Percentiles rank a stretch among this genome's conserved stretches.
phyloP scores from a whole-genome alignment of 2,888 invertebrate species.

The Encarsia formosa region DNA sequence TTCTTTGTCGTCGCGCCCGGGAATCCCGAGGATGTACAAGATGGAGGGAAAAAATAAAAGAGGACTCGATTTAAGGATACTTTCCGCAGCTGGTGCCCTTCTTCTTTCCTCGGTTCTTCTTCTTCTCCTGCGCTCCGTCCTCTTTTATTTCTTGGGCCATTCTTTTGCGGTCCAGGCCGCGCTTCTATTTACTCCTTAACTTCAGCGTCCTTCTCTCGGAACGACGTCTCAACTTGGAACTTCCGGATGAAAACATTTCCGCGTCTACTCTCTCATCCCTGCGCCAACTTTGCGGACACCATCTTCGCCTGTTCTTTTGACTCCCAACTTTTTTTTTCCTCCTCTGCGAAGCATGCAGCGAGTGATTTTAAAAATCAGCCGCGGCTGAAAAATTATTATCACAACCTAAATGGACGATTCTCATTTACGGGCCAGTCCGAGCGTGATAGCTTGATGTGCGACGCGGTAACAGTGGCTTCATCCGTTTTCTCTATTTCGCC shows the following conservation, averaged over 20 bases:
- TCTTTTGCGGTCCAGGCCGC: background rate
- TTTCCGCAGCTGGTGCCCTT: conserved; percentile 1
- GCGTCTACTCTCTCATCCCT: background rate
- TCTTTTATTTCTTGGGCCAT: background rate
- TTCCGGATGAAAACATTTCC: conserved; percentile 17
- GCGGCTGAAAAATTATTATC: too few species aligned
- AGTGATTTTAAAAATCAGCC: too few species aligned
- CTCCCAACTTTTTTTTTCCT: too few species aligned
- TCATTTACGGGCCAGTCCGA: too few species aligned
- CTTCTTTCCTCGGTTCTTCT: background rate
- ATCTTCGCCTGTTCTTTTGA: too few species aligned
- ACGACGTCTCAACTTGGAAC: conserved; percentile 8
- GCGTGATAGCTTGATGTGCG: too few species aligned
- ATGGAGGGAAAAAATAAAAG: background rate
- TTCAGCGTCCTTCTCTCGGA: background rate
- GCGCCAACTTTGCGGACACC: too few species aligned
- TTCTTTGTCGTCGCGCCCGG: conserved; percentile 12
- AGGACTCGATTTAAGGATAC: conserved; percentile 10
- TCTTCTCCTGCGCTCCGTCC: background rate
- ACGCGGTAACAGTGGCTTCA: too few species aligned
- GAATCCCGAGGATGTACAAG: background rate
- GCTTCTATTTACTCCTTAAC: conserved; percentile 7
- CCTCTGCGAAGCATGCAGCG: too few species aligned
- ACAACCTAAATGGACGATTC: too few species aligned
- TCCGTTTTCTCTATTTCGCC: too few species aligned